Percentiles rank a stretch among this genome's conserved stretches.
Evolutionary conservation across 1,140 invertebrate genomes (phyloP).

Genomic region (Drosophila lacertosa): DNA sequence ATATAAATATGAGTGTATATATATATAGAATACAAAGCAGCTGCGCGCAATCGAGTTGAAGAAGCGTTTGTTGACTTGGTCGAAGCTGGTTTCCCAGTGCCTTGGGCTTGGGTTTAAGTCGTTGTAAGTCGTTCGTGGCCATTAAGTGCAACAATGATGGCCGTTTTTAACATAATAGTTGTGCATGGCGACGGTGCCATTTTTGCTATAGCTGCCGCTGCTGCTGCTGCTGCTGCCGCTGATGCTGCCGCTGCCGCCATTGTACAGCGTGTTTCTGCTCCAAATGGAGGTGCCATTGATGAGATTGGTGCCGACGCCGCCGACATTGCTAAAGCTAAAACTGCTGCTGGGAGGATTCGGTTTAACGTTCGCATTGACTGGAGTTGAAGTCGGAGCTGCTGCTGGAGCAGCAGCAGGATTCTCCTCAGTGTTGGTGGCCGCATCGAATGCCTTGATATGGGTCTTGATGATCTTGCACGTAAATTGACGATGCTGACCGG

Average conservation of each 20-base stretch:
- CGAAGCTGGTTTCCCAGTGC: slow-evolving; percentile 3
- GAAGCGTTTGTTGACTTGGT: slow-evolving; percentile 16
- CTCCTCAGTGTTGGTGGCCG: slow-evolving; percentile 34
- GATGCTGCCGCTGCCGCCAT: slow-evolving; percentile 3
- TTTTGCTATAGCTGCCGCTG: slow-evolving; percentile 65
- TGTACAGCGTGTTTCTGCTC: no score
- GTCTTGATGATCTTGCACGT: slow-evolving; percentile 71
- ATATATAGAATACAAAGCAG: slow-evolving; percentile 13
- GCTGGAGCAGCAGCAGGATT: slow-evolving; percentile 23
- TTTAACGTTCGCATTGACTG: no score
- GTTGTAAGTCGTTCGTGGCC: background rate
- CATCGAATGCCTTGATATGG: slow-evolving; percentile 66
- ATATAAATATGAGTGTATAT: no score
- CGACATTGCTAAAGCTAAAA: background rate
- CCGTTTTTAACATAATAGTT: slow-evolving; percentile 75
- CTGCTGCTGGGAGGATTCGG: no score
- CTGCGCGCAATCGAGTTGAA: no score
- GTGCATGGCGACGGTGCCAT: slow-evolving; percentile 70
- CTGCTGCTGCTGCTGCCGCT: slow-evolving; percentile 4
- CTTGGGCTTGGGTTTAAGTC: background rate
- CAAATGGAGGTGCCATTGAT: slow-evolving; percentile 13
- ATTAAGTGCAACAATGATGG: slow-evolving; percentile 74
- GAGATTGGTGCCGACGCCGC: background rate
- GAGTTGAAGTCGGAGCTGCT: background rate
- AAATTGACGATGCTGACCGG: slow-evolving; percentile 70